A percentile compares a stretch with the other conserved stretches of the same genome.
phyloP scores from a whole-genome alignment of 2,797 vertebrate genomes.

The Ctenopoma kingsleyae region DNA sequence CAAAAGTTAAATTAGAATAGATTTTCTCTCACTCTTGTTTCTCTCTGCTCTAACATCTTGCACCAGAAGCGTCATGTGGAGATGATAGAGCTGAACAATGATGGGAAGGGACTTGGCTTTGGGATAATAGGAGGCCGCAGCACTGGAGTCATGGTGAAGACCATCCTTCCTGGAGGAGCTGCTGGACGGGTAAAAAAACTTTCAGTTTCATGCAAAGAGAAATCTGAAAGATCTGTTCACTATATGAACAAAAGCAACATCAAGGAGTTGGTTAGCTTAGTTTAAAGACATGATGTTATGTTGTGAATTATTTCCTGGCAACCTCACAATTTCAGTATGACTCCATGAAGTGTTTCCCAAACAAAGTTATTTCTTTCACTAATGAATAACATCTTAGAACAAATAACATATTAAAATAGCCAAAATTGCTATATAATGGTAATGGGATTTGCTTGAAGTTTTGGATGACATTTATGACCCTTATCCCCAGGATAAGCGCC shows the following conservation, averaged over 20 bases:
- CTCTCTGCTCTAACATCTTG: not conserved
- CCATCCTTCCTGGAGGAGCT: constrained; percentile 92
- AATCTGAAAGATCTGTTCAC: too few species aligned
- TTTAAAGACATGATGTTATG: not conserved
- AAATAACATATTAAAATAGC: not conserved
- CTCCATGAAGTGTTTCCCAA: not conserved
- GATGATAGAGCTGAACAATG: constrained; percentile 92
- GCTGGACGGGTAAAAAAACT: constrained; percentile 89
- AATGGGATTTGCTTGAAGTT: not conserved
- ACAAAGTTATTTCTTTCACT: not conserved
- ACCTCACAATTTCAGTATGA: too few species aligned
- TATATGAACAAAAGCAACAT: not conserved
- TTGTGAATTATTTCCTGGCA: too few species aligned
- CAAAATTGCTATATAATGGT: too few species aligned
- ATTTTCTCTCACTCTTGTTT: not conserved
- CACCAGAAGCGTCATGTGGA: constrained; percentile 89
- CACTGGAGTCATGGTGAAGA: constrained; percentile 95
- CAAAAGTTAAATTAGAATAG: not conserved
- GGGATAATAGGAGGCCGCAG: constrained; percentile 94
- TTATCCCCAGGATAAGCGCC: constrained; percentile 87
- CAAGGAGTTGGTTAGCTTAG: not conserved
- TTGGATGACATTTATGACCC: not conserved
- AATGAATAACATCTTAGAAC: not conserved
- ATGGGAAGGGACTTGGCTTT: constrained; percentile 95
- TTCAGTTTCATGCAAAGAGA: not conserved